Percentiles rank a stretch among this genome's conserved stretches.
These are phyloP conservation scores for Triplophysa yarkandensis DNA, from an alignment of 2,797 vertebrate species.

Conservation along the genomic window DNA sequence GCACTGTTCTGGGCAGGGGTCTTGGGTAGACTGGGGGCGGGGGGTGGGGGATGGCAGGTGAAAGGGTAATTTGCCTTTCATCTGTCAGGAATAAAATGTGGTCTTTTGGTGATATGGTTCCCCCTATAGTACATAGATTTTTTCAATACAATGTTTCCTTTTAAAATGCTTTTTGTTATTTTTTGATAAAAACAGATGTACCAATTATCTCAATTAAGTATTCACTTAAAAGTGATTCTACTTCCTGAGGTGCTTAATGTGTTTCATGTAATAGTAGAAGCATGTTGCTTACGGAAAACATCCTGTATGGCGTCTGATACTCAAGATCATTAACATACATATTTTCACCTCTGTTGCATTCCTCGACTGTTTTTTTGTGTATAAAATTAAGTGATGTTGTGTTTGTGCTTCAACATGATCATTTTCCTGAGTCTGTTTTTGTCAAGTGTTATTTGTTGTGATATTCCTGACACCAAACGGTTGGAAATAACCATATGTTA, in stretches of 20 bases:
- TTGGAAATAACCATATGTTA: constrained; percentile 39
- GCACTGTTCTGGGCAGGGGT: constrained; percentile 55
- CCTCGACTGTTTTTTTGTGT: neutral
- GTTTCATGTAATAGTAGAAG: neutral
- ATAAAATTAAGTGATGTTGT: constrained; percentile 50
- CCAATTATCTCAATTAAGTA: constrained; percentile 3
- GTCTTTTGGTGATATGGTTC: constrained; percentile 19
- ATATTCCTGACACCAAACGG: constrained; percentile 37
- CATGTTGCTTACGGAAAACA: constrained; percentile 5
- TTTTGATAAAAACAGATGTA: constrained; percentile 36
- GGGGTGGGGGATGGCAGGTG: constrained; percentile 28
- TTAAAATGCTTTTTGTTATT: constrained; percentile 21
- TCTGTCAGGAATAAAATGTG: constrained; percentile 45
- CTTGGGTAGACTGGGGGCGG: constrained; percentile 61
- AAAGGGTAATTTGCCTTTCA: constrained; percentile 40
- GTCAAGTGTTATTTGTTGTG: constrained; percentile 35
- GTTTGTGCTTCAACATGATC: constrained; percentile 47
- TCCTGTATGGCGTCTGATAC: neutral
- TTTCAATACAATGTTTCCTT: constrained; percentile 18
- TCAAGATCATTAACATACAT: neutral
- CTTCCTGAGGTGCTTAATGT: neutral
- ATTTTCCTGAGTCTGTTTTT: constrained; percentile 44
- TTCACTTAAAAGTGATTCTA: constrained; percentile 4
- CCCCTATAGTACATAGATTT: constrained; percentile 9
- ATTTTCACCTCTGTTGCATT: constrained; percentile 23